Conservation (phyloP, 64 coral and sea anemone genomes). For the Orbicella faveolata region DNA sequence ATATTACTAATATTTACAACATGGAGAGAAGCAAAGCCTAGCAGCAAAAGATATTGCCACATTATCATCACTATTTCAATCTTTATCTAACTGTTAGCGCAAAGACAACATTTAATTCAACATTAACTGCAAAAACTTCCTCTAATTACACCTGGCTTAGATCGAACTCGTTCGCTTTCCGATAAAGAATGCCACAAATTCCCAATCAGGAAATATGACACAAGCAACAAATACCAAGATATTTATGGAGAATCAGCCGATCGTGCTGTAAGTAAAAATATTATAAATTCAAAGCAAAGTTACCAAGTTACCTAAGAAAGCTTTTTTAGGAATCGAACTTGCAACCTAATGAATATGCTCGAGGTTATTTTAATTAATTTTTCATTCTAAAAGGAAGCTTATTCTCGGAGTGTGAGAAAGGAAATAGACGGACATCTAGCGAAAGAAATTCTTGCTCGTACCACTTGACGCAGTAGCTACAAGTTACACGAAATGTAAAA, state of each 20-base stretch:
- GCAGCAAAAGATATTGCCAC: not conserved
- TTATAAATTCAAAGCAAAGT: not conserved
- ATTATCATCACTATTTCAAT: not conserved
- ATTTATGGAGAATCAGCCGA: not conserved
- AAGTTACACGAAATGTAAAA: not conserved
- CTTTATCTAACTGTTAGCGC: not conserved
- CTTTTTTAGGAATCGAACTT: not conserved
- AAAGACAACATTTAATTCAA: not conserved
- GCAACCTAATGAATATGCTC: not conserved
- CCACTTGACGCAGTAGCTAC: not conserved
- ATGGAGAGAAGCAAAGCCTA: not conserved
- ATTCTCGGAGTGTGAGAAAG: too few species aligned
- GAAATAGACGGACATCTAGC: not conserved
- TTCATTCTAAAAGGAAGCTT: not conserved
- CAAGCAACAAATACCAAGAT: not conserved
- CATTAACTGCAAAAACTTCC: not conserved
- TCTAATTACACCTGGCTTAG: not conserved
- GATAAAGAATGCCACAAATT: slow-evolving; percentile 36
- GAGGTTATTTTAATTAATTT: slow-evolving; percentile 17
- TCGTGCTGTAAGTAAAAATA: not conserved
- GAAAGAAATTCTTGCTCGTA: not conserved
- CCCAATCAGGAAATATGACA: slow-evolving; percentile 36
- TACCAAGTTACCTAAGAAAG: not conserved
- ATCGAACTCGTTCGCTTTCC: not conserved
- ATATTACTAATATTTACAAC: not conserved